Evolutionary conservation across 1,140 invertebrate genomes (phyloP), one percentile per base, ranked within the genome.

Genomic region (Eriocheir sinensis): DNA sequence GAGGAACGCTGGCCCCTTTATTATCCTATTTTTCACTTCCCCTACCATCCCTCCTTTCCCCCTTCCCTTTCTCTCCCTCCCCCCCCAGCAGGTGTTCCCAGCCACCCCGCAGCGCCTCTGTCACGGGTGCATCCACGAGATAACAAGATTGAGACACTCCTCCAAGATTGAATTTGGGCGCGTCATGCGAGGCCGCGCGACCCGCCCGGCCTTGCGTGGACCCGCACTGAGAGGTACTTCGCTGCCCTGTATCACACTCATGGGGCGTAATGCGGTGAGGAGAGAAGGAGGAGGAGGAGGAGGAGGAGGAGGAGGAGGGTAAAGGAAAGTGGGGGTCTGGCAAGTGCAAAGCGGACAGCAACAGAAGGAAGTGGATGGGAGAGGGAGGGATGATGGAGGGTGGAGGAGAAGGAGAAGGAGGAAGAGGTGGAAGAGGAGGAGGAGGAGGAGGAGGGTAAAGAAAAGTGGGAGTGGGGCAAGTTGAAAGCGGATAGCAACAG

Each of bases 81-180:
- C 44, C 44, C 44, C 44, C 44, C 15, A 15, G 4, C 44, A 48
- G 4, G 4, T 4, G 44, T 15, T 15, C 44, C 44, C 44, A 8
- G 44, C 15, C 44, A 48, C 44, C 44, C 15, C 44, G 44, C 44
- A 48, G 44, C 44, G 4, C 44, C 60, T n/a, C 60, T 72, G 60
- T n/a, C 60, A 72, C 60, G 0, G 27, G 60, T n/a, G 60, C 60
- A 72, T 21, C 60, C 21, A 21, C n/a, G 12, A 12, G 60, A 72
- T 72, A 72, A 72, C 27, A 72, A 72, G 60, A 72, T 72, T 72
- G 60, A 72, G 60, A 72, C 60, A 72, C 27, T 72, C 60, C n/a
- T 72, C 60, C 60, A 72, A 72, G 60, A 27, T 72, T n/a, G 60
- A 72, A 72, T 72, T 72, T 72, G 60, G 21, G 60, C n/a, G 60